Evolutionary conservation across 2,888 invertebrate species (phyloP).

Genomic region (Ditula angustiorana): DNA sequence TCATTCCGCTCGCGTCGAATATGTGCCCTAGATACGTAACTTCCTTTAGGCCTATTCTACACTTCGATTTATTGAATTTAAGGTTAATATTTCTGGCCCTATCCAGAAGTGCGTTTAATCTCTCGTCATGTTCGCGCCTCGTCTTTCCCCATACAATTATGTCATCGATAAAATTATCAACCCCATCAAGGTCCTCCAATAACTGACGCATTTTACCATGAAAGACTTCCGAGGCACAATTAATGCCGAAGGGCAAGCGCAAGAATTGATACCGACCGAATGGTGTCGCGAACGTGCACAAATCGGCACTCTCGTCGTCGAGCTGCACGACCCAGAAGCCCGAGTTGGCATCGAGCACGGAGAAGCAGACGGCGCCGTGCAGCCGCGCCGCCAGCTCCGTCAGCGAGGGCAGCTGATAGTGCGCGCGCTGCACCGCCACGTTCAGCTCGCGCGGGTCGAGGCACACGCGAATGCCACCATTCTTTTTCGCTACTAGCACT

Average conservation of each 20-base stretch:
- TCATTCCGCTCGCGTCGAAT: constrained; percentile 9
- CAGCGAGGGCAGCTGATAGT: constrained; percentile 21
- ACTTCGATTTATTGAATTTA: neutral
- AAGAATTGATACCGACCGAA: constrained; percentile 2
- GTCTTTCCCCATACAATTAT: constrained; percentile 16
- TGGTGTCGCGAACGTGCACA: constrained; percentile 28
- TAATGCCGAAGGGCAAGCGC: neutral
- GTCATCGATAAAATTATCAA: constrained; percentile 8
- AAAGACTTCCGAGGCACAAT: constrained; percentile 4
- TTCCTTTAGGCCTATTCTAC: neutral
- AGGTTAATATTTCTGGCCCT: constrained; percentile 6
- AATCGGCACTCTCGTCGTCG: constrained; percentile 34
- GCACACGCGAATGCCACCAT: constrained; percentile 4
- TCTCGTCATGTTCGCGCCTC: constrained; percentile 1
- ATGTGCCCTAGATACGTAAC: constrained; percentile 16
- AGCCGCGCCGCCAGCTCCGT: constrained; percentile 14
- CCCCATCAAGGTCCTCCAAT: constrained; percentile 1
- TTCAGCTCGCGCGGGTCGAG: constrained; percentile 16
- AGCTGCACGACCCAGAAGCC: constrained; percentile 38
- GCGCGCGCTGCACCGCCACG: constrained; percentile 20
- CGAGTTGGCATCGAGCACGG: constrained; percentile 35
- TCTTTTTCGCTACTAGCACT: constrained; percentile 4
- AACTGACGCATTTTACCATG: constrained; percentile 15
- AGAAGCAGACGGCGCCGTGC: constrained; percentile 31
- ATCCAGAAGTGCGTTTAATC: neutral